phyloP scores from a whole-genome alignment of 2,888 invertebrate species.

The Temnothorax unifasciatus region DNA sequence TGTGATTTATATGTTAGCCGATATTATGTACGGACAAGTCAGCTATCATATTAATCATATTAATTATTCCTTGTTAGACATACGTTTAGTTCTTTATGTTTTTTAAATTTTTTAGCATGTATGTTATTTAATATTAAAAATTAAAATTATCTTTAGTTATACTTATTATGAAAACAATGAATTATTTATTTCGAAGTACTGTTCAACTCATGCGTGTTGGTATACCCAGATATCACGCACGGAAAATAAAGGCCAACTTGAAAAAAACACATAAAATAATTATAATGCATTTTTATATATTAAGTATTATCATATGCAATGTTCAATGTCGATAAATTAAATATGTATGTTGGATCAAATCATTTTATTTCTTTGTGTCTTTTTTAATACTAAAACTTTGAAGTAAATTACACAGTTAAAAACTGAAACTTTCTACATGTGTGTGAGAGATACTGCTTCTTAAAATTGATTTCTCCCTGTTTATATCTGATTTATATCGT shows the following conservation, averaged over 20 bases:
- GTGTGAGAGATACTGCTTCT: not conserved
- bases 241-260: not conserved
- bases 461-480: not conserved
- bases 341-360: not conserved
- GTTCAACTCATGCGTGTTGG: not conserved
- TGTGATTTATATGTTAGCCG: not conserved
- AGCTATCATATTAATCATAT: not conserved
- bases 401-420: not conserved
- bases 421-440: not conserved
- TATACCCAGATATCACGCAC: not conserved
- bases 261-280: not conserved
- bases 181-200: not conserved
- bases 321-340: too few relatives aligned
- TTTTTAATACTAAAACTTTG: not conserved
- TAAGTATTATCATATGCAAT: not conserved
- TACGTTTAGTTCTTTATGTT: not conserved
- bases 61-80: not conserved
- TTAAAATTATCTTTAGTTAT: not conserved
- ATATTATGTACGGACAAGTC: not conserved
- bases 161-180: not conserved
- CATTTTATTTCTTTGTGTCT: not conserved
- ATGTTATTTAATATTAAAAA: not conserved
- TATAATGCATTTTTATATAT: too few relatives aligned
- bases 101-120: not conserved
- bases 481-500: not conserved